phyloP scores from a whole-genome alignment of 2,797 vertebrate species.

The Cyprinella venusta region DNA sequence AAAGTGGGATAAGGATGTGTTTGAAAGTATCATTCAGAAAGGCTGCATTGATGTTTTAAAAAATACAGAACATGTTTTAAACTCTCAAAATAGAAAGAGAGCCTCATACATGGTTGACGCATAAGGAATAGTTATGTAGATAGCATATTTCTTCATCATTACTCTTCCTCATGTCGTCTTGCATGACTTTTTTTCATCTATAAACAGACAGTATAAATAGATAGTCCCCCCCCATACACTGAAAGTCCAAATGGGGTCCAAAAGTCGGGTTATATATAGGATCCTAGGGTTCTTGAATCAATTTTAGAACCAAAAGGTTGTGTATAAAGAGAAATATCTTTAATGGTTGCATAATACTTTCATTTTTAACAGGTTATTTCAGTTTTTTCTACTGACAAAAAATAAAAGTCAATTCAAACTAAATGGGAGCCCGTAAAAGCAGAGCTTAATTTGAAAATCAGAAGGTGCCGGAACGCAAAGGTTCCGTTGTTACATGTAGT shows the following conservation, averaged over 20 bases:
- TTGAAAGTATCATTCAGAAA: background rate
- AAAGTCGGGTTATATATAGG: background rate
- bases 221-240: background rate
- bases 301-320: background rate
- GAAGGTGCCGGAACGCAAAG: no score
- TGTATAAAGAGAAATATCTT: background rate
- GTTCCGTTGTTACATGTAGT: background rate
- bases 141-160: background rate
- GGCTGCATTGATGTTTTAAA: background rate
- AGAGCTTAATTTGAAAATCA: background rate
- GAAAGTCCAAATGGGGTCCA: background rate
- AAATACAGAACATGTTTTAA: background rate
- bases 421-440: background rate
- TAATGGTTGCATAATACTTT: background rate
- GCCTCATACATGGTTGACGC: background rate
- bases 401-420: background rate
- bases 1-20: conserved; percentile 10
- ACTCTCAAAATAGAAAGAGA: background rate
- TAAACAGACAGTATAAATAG: background rate
- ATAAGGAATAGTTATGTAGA: background rate
- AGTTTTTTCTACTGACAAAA: background rate
- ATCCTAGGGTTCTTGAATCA: background rate
- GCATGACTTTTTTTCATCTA: background rate
- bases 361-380: background rate
- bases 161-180: background rate